These are phyloP conservation scores for Batillaria attramentaria DNA, from an alignment of 1,140 invertebrate genomes.

Conservation along the genomic window DNA sequence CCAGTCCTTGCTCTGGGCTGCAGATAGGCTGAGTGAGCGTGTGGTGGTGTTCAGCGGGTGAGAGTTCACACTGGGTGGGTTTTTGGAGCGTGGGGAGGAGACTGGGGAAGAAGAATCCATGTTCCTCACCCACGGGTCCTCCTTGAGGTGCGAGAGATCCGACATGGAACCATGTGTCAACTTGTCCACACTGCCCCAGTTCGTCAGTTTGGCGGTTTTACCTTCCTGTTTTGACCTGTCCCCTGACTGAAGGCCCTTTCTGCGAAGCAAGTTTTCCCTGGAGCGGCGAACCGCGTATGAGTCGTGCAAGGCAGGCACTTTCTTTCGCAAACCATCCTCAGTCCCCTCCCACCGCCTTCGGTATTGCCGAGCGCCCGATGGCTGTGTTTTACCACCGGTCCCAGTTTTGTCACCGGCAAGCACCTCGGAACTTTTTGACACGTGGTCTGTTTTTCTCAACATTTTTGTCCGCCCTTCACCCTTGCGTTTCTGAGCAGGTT, in stretches of 20 bases:
- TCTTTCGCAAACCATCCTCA: conserved; percentile 26
- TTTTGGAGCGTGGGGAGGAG: neutral
- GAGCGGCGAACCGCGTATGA: conserved; percentile 42
- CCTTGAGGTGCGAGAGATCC: conserved; percentile 40
- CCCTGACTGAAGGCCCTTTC: conserved; percentile 25
- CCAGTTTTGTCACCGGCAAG: neutral
- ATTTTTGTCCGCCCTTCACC: neutral
- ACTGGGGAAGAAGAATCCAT: neutral
- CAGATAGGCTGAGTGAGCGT: conserved; percentile 10
- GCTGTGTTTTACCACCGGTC: neutral
- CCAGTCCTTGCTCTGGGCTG: conserved; percentile 6
- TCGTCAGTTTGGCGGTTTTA: conserved; percentile 35
- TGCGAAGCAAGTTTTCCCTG: conserved; percentile 36
- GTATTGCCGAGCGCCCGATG: neutral
- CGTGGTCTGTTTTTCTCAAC: neutral
- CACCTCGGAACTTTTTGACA: conserved; percentile 16
- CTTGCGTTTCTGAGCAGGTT: conserved; percentile 14
- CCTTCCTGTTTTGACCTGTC: neutral
- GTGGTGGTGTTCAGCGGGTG: neutral
- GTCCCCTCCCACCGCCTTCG: conserved; percentile 24
- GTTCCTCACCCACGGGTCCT: conserved; percentile 56
- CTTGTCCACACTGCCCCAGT: conserved; percentile 48
- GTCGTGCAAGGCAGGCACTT: conserved; percentile 52
- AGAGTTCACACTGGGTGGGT: neutral
- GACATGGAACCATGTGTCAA: conserved; percentile 39